phyloP scores from a whole-genome alignment of 2,113 vertebrate species.

The Lepus europaeus region DNA sequence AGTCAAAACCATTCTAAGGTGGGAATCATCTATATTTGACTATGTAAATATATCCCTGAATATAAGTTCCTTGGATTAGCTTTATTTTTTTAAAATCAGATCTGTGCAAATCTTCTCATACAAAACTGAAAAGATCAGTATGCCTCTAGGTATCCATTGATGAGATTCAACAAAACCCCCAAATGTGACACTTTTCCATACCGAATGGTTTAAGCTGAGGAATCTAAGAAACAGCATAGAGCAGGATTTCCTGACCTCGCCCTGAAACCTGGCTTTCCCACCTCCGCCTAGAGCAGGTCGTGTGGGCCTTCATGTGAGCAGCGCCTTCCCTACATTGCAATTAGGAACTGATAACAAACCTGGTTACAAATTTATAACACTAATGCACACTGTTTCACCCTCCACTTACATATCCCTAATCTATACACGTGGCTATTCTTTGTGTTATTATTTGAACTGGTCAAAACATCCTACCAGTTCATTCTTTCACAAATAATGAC shows the following conservation, averaged over 20 bases:
- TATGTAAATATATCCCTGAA: not conserved
- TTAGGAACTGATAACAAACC: slow-evolving; percentile 6
- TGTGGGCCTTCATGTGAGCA: not conserved
- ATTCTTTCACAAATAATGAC: slow-evolving; percentile 1
- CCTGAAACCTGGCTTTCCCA: not conserved
- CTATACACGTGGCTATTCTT: not conserved
- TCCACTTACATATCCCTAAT: not conserved
- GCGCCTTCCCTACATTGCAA: not conserved
- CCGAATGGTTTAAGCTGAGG: not conserved
- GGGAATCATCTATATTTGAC: not conserved
- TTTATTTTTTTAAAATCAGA: not conserved
- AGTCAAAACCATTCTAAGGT: not conserved
- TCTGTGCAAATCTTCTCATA: slow-evolving; percentile 19
- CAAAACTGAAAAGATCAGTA: not conserved
- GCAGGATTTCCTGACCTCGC: not conserved
- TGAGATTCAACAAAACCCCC: not conserved
- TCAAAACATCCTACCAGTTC: not conserved
- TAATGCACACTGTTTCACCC: not conserved
- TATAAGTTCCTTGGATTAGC: not conserved
- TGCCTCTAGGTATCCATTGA: not conserved
- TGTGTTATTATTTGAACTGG: not conserved
- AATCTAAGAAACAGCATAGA: not conserved
- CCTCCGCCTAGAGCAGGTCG: not conserved
- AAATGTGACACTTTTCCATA: not conserved
- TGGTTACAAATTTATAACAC: slow-evolving; percentile 29